These are phyloP conservation scores for Lophius piscatorius DNA, from an alignment of 2,113 vertebrate genomes.

Conservation along the genomic window DNA sequence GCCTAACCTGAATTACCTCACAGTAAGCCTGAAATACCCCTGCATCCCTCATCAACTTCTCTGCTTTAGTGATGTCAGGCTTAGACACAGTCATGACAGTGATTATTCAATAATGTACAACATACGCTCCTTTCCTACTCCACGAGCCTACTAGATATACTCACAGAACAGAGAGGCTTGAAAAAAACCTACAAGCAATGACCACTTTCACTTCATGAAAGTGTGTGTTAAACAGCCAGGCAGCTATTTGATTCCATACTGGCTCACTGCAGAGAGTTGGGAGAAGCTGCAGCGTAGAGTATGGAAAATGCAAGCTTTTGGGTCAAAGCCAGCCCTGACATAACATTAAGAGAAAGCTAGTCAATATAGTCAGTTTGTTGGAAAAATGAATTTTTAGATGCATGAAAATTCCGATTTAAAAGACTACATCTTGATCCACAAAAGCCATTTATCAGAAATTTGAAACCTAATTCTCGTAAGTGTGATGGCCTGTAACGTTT, in stretches of 20 bases:
- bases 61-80: slow-evolving; percentile 9
- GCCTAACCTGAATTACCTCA: slow-evolving; percentile 16
- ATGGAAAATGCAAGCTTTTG: not conserved
- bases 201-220: slow-evolving; percentile 68
- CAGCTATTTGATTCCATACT: slow-evolving; percentile 43
- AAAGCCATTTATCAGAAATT: no score
- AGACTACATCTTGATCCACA: no score
- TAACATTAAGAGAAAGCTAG: slow-evolving; percentile 13
- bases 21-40: slow-evolving; percentile 28
- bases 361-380: slow-evolving; percentile 19
- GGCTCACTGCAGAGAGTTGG: slow-evolving; percentile 9
- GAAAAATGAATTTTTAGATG: not conserved
- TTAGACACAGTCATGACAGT: slow-evolving; percentile 9
- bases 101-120: not conserved
- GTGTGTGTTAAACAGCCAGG: slow-evolving; percentile 57
- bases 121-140: not conserved
- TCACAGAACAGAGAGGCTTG: slow-evolving; percentile 46
- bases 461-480: no score
- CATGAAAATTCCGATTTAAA: no score
- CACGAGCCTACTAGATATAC: not conserved
- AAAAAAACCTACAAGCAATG: slow-evolving; percentile 46
- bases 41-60: slow-evolving; percentile 46
- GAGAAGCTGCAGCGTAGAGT: no score
- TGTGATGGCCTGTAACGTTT: no score
- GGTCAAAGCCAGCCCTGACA: not conserved